A percentile compares a stretch with the other conserved stretches of the same genome.
Conservation (phyloP, 2,113 vertebrate genomes). For the Aegotheles bennettii region DNA sequence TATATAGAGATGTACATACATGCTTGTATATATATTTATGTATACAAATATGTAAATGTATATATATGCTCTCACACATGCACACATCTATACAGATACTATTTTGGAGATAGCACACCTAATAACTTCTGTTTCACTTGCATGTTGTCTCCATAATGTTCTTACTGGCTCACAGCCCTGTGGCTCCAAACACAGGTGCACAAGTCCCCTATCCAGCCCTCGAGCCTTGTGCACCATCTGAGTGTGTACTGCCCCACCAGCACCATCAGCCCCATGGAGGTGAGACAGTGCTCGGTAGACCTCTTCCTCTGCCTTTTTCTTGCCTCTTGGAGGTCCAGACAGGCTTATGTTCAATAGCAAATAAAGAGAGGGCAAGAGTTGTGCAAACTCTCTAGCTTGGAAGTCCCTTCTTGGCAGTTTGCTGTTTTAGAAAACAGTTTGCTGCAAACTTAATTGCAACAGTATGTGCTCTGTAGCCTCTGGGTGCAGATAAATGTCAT, state of each 20-base stretch:
- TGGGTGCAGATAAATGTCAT: not conserved
- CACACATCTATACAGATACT: not conserved
- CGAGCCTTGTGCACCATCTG: rapidly evolving
- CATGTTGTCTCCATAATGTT: not conserved
- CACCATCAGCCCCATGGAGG: not conserved
- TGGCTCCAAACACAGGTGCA: not conserved
- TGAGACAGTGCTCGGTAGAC: not conserved
- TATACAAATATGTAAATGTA: not conserved
- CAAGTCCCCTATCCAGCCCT: not conserved
- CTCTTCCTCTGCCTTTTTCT: not conserved
- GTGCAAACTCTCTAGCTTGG: not conserved
- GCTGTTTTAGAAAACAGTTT: not conserved
- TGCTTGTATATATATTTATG: not conserved
- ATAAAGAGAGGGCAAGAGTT: not conserved
- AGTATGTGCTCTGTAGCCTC: not conserved
- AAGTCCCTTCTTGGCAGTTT: not conserved
- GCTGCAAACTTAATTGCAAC: not conserved
- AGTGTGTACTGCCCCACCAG: not conserved
- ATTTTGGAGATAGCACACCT: not conserved
- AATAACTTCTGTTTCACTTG: not conserved
- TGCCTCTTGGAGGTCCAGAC: not conserved
- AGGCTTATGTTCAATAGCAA: not conserved
- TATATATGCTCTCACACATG: not conserved
- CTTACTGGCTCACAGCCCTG: not conserved
- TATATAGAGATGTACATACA: not conserved